These are phyloP conservation scores for Noctua fimbriata DNA, from an alignment of 2,888 invertebrate species.

Conservation along the genomic window DNA sequence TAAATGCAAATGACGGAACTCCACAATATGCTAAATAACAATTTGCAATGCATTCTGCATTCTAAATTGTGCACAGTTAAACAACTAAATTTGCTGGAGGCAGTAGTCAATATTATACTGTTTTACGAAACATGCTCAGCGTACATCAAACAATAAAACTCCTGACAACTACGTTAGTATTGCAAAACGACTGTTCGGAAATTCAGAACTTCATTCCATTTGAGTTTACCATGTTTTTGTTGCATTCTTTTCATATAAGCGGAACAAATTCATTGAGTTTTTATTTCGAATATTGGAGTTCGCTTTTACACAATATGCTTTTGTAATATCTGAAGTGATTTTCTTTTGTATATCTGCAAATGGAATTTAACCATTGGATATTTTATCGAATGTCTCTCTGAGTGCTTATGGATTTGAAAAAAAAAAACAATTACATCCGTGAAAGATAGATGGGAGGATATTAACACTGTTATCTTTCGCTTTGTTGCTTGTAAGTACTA, in stretches of 20 bases:
- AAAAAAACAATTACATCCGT: neutral
- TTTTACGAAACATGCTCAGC: conserved; percentile 46
- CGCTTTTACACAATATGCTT: conserved; percentile 46
- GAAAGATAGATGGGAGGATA: neutral
- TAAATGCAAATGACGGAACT: conserved; percentile 54
- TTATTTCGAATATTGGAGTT: conserved; percentile 59
- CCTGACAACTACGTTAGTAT: conserved; percentile 49
- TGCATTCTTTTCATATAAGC: conserved; percentile 39
- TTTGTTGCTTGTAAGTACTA: no score
- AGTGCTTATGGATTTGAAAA: conserved; percentile 9
- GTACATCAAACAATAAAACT: conserved; percentile 58
- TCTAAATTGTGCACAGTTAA: conserved; percentile 46
- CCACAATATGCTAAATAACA: conserved; percentile 57
- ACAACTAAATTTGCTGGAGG: conserved; percentile 54
- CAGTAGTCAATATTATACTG: conserved; percentile 54
- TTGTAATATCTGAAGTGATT: conserved; percentile 57
- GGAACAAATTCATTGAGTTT: conserved; percentile 58
- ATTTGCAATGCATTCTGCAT: conserved; percentile 46
- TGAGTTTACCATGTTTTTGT: conserved; percentile 49
- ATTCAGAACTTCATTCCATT: conserved; percentile 55
- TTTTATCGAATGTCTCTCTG: conserved; percentile 10
- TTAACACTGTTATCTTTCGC: neutral
- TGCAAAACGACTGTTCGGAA: conserved; percentile 43
- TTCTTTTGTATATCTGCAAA: conserved; percentile 54
- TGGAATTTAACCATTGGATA: conserved; percentile 37